phyloP scores from a whole-genome alignment of 2,888 invertebrate genomes.

The Sphaerophoria rueppellii region DNA sequence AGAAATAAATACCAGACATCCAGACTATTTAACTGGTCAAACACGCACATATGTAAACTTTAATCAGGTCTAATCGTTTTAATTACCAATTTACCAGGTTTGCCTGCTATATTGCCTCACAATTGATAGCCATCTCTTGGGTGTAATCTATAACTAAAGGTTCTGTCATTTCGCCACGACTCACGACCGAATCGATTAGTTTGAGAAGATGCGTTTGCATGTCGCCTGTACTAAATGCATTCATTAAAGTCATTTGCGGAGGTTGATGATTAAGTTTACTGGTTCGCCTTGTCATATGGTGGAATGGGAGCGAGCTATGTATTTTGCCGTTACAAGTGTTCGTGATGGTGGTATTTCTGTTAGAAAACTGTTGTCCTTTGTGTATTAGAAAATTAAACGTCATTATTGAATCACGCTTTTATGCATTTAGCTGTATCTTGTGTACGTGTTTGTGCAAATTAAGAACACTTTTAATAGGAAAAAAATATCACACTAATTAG shows the following conservation, averaged over 20 bases:
- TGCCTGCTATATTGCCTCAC: not conserved
- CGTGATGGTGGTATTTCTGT: not conserved
- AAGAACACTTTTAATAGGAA: no score
- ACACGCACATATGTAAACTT: slow-evolving; percentile 29
- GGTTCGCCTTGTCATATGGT: not conserved
- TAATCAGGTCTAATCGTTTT: slow-evolving; percentile 66
- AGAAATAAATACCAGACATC: slow-evolving; percentile 32
- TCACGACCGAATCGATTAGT: not conserved
- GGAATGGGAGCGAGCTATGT: not conserved
- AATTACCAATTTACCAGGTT: slow-evolving; percentile 43
- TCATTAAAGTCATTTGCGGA: slow-evolving; percentile 59
- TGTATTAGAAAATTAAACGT: no score
- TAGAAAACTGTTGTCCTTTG: not conserved
- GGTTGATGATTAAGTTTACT: slow-evolving; percentile 55
- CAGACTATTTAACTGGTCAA: slow-evolving; percentile 25
- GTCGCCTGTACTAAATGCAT: slow-evolving; percentile 48
- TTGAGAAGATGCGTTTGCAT: slow-evolving; percentile 31
- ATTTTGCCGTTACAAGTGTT: not conserved
- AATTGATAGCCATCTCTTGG: slow-evolving; percentile 4
- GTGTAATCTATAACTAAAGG: slow-evolving; percentile 4
- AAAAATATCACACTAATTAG: no score
- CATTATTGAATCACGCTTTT: no score
- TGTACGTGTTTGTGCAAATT: no score
- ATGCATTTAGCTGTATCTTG: no score
- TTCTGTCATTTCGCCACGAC: not conserved